phyloP scores from a whole-genome alignment of 2,113 vertebrate genomes.

The Hypanus sabinus region DNA sequence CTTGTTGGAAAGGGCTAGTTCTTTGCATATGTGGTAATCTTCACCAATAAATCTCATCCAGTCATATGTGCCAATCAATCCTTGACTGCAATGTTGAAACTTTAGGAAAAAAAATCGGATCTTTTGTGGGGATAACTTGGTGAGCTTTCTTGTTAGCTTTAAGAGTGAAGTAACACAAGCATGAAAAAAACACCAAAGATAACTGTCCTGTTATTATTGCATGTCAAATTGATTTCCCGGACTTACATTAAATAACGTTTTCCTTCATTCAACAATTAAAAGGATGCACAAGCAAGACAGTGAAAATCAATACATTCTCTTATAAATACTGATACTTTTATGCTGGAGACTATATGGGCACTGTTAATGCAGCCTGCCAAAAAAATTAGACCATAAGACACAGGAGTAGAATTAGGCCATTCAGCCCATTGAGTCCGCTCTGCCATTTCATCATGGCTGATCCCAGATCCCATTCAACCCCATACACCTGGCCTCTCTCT shows the following conservation, averaged over 20 bases:
- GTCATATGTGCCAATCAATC: not conserved
- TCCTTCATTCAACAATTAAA: not conserved
- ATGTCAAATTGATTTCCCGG: not conserved
- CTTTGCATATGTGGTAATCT: not conserved
- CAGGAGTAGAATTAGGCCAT: too few species aligned
- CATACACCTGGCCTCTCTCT: too few species aligned
- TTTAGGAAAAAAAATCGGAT: not conserved
- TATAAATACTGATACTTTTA: not conserved
- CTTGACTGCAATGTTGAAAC: not conserved
- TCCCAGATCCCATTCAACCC: too few species aligned
- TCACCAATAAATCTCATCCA: not conserved
- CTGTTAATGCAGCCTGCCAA: not conserved
- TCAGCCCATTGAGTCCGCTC: too few species aligned
- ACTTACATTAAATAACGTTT: not conserved
- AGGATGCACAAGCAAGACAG: not conserved
- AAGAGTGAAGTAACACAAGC: not conserved
- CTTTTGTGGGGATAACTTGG: not conserved
- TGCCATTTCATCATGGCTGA: too few species aligned
- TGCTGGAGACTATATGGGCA: not conserved
- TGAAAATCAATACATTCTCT: not conserved
- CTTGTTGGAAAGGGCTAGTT: too few species aligned
- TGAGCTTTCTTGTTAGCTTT: not conserved
- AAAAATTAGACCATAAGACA: not conserved
- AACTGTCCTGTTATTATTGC: not conserved
- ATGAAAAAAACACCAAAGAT: not conserved